Evolutionary conservation across 2,797 vertebrate species (phyloP).

Genomic region (Tragopan temminckii): DNA sequence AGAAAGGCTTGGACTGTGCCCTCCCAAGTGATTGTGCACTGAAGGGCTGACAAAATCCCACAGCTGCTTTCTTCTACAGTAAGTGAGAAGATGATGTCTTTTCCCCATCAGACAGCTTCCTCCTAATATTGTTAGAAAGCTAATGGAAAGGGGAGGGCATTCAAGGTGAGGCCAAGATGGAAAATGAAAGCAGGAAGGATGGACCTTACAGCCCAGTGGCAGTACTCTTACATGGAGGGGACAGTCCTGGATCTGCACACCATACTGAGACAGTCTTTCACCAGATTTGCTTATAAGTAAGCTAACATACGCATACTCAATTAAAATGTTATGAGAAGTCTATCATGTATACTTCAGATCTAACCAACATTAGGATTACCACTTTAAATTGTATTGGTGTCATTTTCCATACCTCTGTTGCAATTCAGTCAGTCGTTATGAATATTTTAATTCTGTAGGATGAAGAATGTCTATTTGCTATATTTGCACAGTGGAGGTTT

Average conservation of each 20-base stretch:
- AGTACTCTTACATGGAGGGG: accelerated
- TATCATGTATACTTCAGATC: neutral
- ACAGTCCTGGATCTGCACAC: neutral
- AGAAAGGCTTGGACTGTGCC: neutral
- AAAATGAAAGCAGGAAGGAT: neutral
- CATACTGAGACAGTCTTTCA: neutral
- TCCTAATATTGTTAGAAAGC: neutral
- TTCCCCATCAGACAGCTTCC: neutral
- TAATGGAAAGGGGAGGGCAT: neutral
- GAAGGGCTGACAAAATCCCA: neutral
- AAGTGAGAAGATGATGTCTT: neutral
- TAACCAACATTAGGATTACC: neutral
- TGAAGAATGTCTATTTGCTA: neutral
- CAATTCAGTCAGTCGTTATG: neutral
- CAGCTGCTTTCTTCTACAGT: neutral
- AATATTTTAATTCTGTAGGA: neutral
- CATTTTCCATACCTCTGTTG: neutral
- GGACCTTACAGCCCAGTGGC: neutral
- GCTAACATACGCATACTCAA: neutral
- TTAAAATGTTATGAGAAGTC: neutral
- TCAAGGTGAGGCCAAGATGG: neutral
- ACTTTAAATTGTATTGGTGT: neutral
- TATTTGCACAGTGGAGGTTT: neutral
- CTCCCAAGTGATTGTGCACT: accelerated
- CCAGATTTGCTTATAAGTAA: neutral